These are phyloP conservation scores for Scaptomyza flava DNA, from an alignment of 2,888 invertebrate genomes.

Conservation along the genomic window DNA sequence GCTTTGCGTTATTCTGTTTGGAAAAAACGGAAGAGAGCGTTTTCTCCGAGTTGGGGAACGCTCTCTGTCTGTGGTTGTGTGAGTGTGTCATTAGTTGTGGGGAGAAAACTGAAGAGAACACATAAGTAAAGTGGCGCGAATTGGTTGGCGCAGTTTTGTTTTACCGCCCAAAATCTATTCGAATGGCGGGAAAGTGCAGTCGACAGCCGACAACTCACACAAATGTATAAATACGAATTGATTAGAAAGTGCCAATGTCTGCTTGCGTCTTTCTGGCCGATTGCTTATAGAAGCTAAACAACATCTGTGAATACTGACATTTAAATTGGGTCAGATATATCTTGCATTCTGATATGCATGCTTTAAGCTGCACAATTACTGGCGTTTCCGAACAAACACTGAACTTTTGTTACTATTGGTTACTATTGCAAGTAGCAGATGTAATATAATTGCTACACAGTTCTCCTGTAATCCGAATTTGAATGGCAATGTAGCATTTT, in stretches of 20 bases:
- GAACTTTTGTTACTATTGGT: neutral
- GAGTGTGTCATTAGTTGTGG: constrained; percentile 48
- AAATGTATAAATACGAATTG: constrained; percentile 28
- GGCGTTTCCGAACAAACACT: neutral
- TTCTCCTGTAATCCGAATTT: neutral
- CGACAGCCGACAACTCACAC: constrained; percentile 47
- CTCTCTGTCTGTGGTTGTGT: constrained; percentile 17
- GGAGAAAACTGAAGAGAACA: constrained; percentile 53
- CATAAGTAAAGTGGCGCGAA: constrained; percentile 73
- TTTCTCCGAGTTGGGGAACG: constrained; percentile 46
- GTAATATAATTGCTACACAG: neutral
- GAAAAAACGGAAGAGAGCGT: constrained; percentile 68
- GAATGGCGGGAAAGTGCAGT: constrained; percentile 76
- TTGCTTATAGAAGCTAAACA: neutral
- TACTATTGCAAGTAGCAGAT: neutral
- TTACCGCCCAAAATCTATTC: constrained; percentile 77
- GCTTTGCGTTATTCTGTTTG: constrained; percentile 62
- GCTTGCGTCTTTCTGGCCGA: neutral
- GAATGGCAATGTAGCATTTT: neutral
- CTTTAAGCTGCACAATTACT: neutral
- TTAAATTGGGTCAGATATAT: constrained; percentile 33
- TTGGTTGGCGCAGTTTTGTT: constrained; percentile 75
- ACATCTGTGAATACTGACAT: neutral
- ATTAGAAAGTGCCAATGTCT: constrained; percentile 36
- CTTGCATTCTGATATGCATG: neutral